Evolutionary conservation across 2,888 invertebrate genomes (phyloP).

Genomic region (Opisthograptis luteolata): DNA sequence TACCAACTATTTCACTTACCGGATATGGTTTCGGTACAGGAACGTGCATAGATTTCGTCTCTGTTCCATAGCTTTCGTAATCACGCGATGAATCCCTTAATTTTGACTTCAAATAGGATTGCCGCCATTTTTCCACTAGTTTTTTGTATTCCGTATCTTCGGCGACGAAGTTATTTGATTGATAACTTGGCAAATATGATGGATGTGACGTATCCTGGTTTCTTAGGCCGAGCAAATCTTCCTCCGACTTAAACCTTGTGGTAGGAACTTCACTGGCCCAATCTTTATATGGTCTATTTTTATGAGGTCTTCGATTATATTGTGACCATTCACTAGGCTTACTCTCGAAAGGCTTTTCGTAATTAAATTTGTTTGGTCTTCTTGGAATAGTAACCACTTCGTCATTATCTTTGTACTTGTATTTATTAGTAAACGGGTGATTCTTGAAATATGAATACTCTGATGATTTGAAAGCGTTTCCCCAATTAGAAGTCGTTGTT

Average conservation of each 20-base stretch:
- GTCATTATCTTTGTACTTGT: slow-evolving; percentile 52
- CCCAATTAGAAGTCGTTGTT: slow-evolving; percentile 64
- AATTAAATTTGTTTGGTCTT: slow-evolving; percentile 54
- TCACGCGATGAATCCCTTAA: slow-evolving; percentile 65
- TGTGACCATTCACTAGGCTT: slow-evolving; percentile 58
- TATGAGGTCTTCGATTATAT: slow-evolving; percentile 53
- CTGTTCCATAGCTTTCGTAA: slow-evolving; percentile 68
- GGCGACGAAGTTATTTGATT: slow-evolving; percentile 50
- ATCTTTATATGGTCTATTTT: slow-evolving; percentile 56
- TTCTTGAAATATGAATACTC: slow-evolving; percentile 59
- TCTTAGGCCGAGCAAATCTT: slow-evolving; percentile 73
- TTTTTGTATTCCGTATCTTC: slow-evolving; percentile 70
- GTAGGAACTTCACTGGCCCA: slow-evolving; percentile 63
- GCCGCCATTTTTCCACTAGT: slow-evolving; percentile 72
- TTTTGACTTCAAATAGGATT: slow-evolving; percentile 73
- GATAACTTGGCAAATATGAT: slow-evolving; percentile 63
- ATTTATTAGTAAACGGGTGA: slow-evolving; percentile 54
- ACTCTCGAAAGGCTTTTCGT: slow-evolving; percentile 53
- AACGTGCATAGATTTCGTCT: slow-evolving; percentile 66
- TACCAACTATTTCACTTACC: slow-evolving; percentile 57
- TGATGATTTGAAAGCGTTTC: slow-evolving; percentile 60
- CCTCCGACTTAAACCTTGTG: slow-evolving; percentile 72
- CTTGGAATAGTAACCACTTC: slow-evolving; percentile 72
- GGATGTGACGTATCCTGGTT: slow-evolving; percentile 73
- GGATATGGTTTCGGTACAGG: slow-evolving; percentile 74